These are phyloP conservation scores for Hybognathus amarus DNA, from an alignment of 2,797 vertebrate genomes.

Conservation along the genomic window DNA sequence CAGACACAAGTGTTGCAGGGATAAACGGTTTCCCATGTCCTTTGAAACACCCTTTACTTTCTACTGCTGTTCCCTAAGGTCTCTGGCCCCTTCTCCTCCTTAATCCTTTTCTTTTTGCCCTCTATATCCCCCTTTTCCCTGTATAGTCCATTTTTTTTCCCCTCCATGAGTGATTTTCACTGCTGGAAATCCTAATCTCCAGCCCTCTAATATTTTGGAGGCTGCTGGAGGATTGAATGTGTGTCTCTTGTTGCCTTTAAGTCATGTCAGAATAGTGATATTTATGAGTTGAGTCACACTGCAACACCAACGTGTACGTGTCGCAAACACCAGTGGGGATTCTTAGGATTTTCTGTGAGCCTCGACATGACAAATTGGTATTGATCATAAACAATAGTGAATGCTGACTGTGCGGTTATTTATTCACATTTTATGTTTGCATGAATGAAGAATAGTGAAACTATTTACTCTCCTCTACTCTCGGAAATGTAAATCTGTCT, in stretches of 20 bases:
- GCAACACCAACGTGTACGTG: neutral
- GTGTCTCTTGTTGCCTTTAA: constrained; percentile 12
- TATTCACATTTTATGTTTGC: neutral
- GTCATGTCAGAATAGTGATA: neutral
- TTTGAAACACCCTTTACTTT: constrained; percentile 36
- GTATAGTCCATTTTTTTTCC: neutral
- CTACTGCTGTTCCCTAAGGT: constrained; percentile 29
- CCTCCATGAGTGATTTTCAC: constrained; percentile 13
- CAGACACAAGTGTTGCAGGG: constrained; percentile 58
- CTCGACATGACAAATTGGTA: neutral
- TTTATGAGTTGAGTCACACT: constrained; percentile 4
- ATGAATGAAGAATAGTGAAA: neutral
- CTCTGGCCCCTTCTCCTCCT: neutral
- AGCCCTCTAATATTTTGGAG: constrained; percentile 7
- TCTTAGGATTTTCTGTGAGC: neutral
- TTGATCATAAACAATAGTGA: constrained; percentile 18
- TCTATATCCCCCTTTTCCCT: neutral
- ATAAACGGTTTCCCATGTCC: constrained; percentile 60
- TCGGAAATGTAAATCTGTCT: neutral
- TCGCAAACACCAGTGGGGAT: neutral
- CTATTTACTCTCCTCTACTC: neutral
- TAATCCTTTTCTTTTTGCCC: constrained; percentile 8
- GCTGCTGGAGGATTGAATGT: constrained; percentile 24
- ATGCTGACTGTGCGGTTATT: neutral
- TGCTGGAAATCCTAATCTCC: constrained; percentile 13